Base-by-base conservation (phyloP, 2,888 invertebrate genomes). In the Mythimna impura region DNA sequence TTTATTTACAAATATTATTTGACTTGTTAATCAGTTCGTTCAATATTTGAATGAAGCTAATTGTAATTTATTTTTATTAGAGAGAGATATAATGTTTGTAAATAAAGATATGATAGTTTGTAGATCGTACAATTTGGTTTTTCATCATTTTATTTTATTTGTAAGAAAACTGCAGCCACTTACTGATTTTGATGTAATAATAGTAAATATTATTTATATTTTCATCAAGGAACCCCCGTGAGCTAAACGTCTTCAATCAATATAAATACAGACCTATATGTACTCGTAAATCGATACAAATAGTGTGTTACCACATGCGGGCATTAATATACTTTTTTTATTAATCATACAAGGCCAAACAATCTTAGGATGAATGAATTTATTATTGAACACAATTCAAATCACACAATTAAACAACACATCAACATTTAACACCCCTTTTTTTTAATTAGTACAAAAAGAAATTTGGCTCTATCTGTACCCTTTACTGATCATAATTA, bases 1-100 rank as follows among this genome's bases (percentile, higher is more conserved):
- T 79, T 74, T 76, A 81, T 82, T 79, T 78, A 76, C 60, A 81
- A 82, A 84, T 54, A 81, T 84, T 78, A 73, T 58, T 20, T 8
- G 1, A 66, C n/a, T 30, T 55, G 17, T 57, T 61, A 9, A 22
- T 25, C 5, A 55, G n/a, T 22, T 20, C 54, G 12, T 30, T 52
- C 3, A 58, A 43, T 6, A 47, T 66, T 34, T 7, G 14, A 55
- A 47, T 9, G 7, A 8, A n/a, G 4, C 14, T 17, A 55, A 25
- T 25, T 14, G 1, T 75, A 6, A 9, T 50, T 25, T 34, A 9
- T 47, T 80, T 63, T 60, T 4, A n/a, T 25, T 0, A 36, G 2
- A 36, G 17, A n/a, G n/a, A n/a, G n/a, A 0, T 25, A 55, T 71
- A 84, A 77, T 71, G 52, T 86, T 86, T 84, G 72, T 78, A 72